Conservation (phyloP, 2,113 vertebrate species). For the Erythrolamprus reginae region DNA sequence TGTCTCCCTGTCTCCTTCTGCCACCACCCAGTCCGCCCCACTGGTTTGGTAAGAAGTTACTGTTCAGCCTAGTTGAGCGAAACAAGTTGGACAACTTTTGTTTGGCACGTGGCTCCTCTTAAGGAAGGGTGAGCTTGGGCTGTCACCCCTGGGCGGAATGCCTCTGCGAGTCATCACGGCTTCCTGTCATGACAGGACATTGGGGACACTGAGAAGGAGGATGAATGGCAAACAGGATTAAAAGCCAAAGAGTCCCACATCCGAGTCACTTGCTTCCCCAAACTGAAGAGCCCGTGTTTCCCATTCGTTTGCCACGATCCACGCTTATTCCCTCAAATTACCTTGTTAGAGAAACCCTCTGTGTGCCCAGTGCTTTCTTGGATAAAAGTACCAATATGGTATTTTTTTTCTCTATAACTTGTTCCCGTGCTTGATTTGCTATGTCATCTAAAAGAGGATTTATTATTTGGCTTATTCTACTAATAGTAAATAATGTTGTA, state of each 20-base stretch:
- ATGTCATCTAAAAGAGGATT: background rate
- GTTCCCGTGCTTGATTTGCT: background rate
- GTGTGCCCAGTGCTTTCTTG: background rate
- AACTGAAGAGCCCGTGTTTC: slow-evolving; percentile 15
- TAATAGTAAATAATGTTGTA: background rate
- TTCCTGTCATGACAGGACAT: slow-evolving; percentile 30
- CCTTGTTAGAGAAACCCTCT: background rate
- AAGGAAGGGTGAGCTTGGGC: slow-evolving; percentile 4
- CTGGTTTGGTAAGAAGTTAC: slow-evolving; percentile 22
- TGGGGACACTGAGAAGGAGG: background rate
- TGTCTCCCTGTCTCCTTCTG: slow-evolving; percentile 11
- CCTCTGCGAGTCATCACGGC: slow-evolving; percentile 7
- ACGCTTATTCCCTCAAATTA: background rate
- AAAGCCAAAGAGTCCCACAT: rapidly evolving
- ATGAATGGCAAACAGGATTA: slow-evolving; percentile 28
- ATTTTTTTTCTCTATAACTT: background rate
- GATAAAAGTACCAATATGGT: background rate
- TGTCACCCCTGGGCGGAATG: slow-evolving; percentile 9
- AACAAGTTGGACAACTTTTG: slow-evolving; percentile 18
- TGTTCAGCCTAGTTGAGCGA: background rate
- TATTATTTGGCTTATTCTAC: background rate
- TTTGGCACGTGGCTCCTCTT: slow-evolving; percentile 5
- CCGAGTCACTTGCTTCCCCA: slow-evolving; percentile 51
- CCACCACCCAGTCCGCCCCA: slow-evolving; percentile 12
- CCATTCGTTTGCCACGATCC: background rate